A percentile compares a stretch with the other conserved stretches of the same genome.
phyloP scores from a whole-genome alignment of 2,797 vertebrate genomes.

The Micrastur ruficollis region DNA sequence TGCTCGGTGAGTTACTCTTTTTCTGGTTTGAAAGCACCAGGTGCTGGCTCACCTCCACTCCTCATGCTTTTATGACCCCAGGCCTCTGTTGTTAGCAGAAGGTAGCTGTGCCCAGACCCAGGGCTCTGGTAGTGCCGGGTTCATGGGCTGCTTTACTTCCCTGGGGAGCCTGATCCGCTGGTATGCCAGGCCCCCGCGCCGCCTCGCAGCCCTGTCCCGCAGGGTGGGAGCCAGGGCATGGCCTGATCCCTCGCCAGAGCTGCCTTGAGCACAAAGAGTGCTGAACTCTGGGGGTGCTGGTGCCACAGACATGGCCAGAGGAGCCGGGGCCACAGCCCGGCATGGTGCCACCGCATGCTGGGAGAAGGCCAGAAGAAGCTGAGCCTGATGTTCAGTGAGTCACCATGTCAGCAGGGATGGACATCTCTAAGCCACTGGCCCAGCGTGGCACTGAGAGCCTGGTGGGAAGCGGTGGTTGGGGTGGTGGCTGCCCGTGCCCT shows the following conservation, averaged over 20 bases:
- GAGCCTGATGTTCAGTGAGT: background rate
- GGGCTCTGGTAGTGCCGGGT: accelerated
- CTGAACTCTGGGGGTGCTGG: too few species aligned
- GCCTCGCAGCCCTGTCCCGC: background rate
- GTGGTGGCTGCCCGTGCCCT: background rate
- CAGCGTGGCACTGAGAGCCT: accelerated
- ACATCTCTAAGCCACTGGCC: too few species aligned
- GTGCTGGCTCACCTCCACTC: accelerated
- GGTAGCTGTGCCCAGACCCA: background rate
- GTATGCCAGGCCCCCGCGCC: accelerated
- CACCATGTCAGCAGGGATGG: background rate
- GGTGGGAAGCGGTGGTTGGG: background rate
- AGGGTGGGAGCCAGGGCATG: background rate
- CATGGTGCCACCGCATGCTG: accelerated
- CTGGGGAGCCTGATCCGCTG: background rate
- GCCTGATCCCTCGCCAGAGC: accelerated
- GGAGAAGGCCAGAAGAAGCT: background rate
- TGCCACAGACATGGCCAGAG: background rate
- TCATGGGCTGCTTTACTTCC: accelerated
- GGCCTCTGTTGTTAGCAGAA: too few species aligned
- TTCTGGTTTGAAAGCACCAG: background rate
- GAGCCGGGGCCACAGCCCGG: background rate
- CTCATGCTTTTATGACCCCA: accelerated
- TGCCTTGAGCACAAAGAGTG: background rate
- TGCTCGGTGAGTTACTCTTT: accelerated